Evolutionary conservation across 1,140 invertebrate species (phyloP).

Genomic region (Aplysia californica): DNA sequence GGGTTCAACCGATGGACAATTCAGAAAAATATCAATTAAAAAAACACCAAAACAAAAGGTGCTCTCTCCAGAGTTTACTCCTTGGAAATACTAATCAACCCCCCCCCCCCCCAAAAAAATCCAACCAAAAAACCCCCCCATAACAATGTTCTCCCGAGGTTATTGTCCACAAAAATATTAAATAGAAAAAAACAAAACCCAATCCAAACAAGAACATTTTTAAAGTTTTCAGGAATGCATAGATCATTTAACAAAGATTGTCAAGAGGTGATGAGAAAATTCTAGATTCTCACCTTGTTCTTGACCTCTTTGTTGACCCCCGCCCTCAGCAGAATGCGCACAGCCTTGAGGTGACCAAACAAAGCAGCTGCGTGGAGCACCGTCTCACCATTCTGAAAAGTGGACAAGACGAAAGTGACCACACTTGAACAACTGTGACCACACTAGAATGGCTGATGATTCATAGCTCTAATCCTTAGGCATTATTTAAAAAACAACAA

Average conservation of each 20-base stretch:
- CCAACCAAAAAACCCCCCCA: not conserved
- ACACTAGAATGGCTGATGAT: no score
- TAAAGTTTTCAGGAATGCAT: not conserved
- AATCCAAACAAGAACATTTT: not conserved
- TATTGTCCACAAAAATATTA: not conserved
- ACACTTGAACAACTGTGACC: not conserved
- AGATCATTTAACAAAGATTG: not conserved
- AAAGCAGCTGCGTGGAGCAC: slow-evolving; percentile 89
- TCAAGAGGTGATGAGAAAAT: not conserved
- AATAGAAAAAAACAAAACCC: not conserved
- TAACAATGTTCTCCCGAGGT: not conserved
- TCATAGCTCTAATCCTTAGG: no score
- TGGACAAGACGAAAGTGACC: not conserved
- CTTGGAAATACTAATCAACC: not conserved
- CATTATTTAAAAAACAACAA: no score
- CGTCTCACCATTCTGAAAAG: slow-evolving; percentile 85
- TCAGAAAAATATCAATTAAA: not conserved
- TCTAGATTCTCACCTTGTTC: slow-evolving; percentile 59
- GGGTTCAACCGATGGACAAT: not conserved
- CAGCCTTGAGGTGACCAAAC: slow-evolving; percentile 77
- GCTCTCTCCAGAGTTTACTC: not conserved
- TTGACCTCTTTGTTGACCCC: slow-evolving; percentile 59
- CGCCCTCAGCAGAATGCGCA: slow-evolving; percentile 56
- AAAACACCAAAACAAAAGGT: not conserved
- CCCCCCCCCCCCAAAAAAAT: not conserved